Evolutionary conservation across 1,140 invertebrate species (phyloP).

Genomic region (Meteorus sp.): DNA sequence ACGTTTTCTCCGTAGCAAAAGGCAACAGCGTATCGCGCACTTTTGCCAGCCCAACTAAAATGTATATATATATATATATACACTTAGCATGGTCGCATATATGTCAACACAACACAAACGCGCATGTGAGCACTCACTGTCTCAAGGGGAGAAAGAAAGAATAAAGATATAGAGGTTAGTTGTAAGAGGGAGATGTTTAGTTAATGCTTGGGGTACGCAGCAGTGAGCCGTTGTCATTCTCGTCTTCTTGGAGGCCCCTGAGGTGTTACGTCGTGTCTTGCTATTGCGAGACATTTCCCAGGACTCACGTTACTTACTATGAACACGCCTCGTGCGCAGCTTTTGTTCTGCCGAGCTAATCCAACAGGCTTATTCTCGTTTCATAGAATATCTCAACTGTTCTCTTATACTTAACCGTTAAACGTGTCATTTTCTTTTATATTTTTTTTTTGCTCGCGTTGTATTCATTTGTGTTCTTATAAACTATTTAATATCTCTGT

Average conservation of each 20-base stretch:
- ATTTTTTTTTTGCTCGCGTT: no score
- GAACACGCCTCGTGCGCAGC: conserved; percentile 32
- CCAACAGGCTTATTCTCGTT: conserved; percentile 23
- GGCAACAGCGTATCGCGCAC: conserved; percentile 6
- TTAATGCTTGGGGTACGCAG: no score
- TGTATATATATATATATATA: no score
- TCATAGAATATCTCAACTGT: neutral
- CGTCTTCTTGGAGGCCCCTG: no score
- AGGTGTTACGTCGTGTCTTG: no score
- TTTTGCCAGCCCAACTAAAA: conserved; percentile 11
- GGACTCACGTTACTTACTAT: conserved; percentile 47
- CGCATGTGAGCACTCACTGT: no score
- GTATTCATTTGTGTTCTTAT: no score
- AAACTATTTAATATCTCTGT: no score
- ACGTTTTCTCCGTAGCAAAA: conserved; percentile 18
- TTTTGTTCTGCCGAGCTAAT: conserved; percentile 49
- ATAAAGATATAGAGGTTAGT: no score
- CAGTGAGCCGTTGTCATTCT: no score
- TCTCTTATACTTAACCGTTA: no score
- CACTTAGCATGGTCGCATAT: neutral
- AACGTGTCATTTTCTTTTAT: neutral
- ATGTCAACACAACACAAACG: neutral
- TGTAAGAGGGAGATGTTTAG: conserved; percentile 5
- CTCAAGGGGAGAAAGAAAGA: no score
- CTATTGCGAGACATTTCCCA: conserved; percentile 49